Percentiles rank a stretch among this genome's conserved stretches.
Evolutionary conservation across 2,797 vertebrate species (phyloP).

Genomic region (Coluber constrictor): DNA sequence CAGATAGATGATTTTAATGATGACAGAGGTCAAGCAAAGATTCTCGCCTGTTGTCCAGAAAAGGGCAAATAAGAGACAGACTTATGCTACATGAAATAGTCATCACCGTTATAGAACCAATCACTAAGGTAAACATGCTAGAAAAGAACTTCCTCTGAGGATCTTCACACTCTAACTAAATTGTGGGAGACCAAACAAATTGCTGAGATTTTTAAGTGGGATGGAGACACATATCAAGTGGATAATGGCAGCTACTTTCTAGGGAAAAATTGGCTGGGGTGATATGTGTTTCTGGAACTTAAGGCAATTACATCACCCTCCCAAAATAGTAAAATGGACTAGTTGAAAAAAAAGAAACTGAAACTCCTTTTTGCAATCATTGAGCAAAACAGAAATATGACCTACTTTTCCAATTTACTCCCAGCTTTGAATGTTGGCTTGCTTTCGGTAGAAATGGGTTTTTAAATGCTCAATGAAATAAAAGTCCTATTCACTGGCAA

Average conservation of each 20-base stretch:
- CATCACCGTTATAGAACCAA: background rate
- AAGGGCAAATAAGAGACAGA: background rate
- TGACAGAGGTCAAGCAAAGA: constrained; percentile 14
- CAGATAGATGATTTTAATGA: background rate
- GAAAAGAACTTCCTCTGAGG: background rate
- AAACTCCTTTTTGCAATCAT: background rate
- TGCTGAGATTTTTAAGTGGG: background rate
- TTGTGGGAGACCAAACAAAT: background rate
- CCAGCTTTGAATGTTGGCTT: background rate
- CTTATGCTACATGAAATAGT: background rate
- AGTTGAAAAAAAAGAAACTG: background rate
- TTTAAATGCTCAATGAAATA: background rate
- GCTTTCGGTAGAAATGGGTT: background rate
- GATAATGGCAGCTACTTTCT: background rate
- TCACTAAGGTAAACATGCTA: background rate
- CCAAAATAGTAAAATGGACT: background rate
- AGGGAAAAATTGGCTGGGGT: background rate
- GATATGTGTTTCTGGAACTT: background rate
- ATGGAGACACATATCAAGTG: background rate
- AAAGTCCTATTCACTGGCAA: background rate
- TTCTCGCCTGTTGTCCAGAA: background rate
- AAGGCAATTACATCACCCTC: background rate
- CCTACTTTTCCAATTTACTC: background rate
- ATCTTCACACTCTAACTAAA: background rate
- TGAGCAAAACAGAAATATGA: background rate